Percentiles rank a stretch among this genome's conserved stretches.
Evolutionary conservation across 2,888 invertebrate species (phyloP).

Genomic region (Slavum lentiscoides): DNA sequence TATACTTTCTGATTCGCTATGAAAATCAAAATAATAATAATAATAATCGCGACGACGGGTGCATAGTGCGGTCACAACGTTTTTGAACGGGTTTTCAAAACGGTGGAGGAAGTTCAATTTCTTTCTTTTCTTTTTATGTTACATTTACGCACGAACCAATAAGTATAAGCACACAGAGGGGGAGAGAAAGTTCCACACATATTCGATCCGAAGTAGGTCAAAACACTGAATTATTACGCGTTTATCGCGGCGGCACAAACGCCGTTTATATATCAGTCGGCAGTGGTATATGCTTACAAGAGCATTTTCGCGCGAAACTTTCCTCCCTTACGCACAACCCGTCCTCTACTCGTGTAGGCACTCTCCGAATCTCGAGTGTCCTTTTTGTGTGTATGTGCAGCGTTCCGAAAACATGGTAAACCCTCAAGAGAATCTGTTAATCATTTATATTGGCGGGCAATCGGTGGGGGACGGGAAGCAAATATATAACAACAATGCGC

Average conservation of each 20-base stretch:
- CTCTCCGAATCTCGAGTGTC: background rate
- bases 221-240: constrained; percentile 35
- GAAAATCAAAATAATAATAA: no score
- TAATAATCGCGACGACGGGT: no score
- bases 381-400: background rate
- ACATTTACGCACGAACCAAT: background rate
- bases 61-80: no score
- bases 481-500: no score
- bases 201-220: constrained; percentile 30
- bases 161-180: background rate
- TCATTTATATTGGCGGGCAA: no score
- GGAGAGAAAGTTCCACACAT: background rate
- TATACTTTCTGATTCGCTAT: no score
- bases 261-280: background rate
- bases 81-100: background rate
- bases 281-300: background rate
- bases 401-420: background rate
- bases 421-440: background rate
- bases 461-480: no score
- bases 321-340: background rate
- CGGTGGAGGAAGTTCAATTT: no score
- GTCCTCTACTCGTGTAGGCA: background rate
- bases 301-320: background rate
- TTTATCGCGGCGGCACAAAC: background rate
- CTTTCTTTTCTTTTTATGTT: background rate